phyloP scores from a whole-genome alignment of 1,140 invertebrate species.

The Drosophila lini region DNA sequence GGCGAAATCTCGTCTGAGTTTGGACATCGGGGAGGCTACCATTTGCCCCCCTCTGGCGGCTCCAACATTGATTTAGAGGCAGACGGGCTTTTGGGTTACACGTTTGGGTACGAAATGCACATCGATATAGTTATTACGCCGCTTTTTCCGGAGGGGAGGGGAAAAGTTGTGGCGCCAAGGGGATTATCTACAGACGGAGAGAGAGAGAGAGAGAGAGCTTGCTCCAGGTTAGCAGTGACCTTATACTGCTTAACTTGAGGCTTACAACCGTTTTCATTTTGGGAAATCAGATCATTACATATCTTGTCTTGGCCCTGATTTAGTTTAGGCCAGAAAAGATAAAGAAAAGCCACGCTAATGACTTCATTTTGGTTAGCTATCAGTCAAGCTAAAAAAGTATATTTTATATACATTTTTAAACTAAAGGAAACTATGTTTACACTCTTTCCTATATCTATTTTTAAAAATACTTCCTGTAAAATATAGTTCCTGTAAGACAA shows the following conservation, averaged over 20 bases:
- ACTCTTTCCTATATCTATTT: neutral
- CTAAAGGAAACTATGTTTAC: neutral
- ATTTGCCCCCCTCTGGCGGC: neutral
- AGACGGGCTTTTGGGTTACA: neutral
- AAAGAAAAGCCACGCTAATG: neutral
- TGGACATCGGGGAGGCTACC: slow-evolving; percentile 6
- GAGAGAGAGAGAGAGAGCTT: neutral
- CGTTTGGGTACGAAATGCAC: slow-evolving; percentile 17
- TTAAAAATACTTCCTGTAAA: neutral
- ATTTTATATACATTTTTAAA: no score
- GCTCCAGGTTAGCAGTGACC: slow-evolving; percentile 10
- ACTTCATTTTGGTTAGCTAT: neutral
- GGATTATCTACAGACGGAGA: slow-evolving; percentile 4
- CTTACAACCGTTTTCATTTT: slow-evolving; percentile 1
- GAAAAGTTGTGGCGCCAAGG: slow-evolving; percentile 10
- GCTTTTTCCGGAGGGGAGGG: neutral
- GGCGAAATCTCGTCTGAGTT: slow-evolving; percentile 21
- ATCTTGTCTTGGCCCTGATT: neutral
- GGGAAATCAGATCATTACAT: neutral
- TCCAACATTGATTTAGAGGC: slow-evolving; percentile 8
- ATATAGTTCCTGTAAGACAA: neutral
- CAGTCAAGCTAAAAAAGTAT: neutral
- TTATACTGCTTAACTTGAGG: neutral
- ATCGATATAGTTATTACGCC: slow-evolving; percentile 48
- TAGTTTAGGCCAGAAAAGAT: neutral